A percentile compares a stretch with the other conserved stretches of the same genome.
These are phyloP conservation scores for Brachionus koreanus DNA, from an alignment of 1,140 invertebrate genomes.

Conservation along the genomic window DNA sequence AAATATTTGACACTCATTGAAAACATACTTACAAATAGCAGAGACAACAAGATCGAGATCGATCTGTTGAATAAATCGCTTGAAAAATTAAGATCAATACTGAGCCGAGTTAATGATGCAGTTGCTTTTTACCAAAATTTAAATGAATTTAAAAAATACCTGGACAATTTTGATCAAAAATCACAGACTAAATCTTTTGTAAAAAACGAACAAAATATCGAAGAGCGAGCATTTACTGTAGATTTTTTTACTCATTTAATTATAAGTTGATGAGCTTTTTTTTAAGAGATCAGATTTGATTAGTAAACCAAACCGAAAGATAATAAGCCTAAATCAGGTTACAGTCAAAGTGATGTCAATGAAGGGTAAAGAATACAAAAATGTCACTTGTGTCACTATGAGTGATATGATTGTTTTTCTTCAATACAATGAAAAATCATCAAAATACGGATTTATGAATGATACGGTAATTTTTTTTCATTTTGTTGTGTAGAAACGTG, in stretches of 20 bases:
- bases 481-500: no score
- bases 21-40: conserved; percentile 37
- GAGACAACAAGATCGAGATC: not conserved
- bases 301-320: not conserved
- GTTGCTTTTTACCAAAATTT: conserved; percentile 37
- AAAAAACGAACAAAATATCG: conserved; percentile 2
- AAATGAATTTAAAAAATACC: conserved; percentile 36
- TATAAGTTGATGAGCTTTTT: not conserved
- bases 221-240: conserved; percentile 22
- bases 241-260: not conserved
- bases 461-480: conserved; percentile 13
- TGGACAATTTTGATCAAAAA: conserved; percentile 39
- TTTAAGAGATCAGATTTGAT: conserved; percentile 8
- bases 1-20: conserved; percentile 41
- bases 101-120: conserved; percentile 27
- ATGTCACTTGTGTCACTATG: conserved; percentile 39
- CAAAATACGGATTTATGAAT: conserved; percentile 29
- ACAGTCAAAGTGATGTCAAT: conserved; percentile 40
- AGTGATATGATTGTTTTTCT: conserved; percentile 41
- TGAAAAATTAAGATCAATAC: conserved; percentile 29
- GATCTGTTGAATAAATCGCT: conserved; percentile 24
- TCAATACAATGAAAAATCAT: conserved; percentile 34
- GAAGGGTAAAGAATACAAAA: conserved; percentile 39
- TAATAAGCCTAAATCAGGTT: conserved; percentile 16
- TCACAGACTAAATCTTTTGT: conserved; percentile 10